Evolutionary conservation across 2,888 invertebrate species (phyloP).

Genomic region (Lumbricus terrestris): DNA sequence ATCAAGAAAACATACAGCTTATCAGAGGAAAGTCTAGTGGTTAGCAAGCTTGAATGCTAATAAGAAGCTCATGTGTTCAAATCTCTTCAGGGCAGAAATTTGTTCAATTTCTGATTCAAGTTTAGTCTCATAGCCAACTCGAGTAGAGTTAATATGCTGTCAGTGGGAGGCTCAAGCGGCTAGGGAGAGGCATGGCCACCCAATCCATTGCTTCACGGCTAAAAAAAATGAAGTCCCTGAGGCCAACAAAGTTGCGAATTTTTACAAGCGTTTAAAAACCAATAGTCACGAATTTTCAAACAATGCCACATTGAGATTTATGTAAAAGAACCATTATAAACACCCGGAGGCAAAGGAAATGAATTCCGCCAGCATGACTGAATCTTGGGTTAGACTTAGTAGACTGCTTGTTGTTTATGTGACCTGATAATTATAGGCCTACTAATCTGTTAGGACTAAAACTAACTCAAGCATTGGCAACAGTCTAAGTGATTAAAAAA

Average conservation of each 20-base stretch:
- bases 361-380: background rate
- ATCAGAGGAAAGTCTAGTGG: background rate
- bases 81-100: too few species aligned
- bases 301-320: too few species aligned
- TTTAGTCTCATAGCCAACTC: background rate
- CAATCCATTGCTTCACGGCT: background rate
- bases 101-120: too few species aligned
- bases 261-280: too few species aligned
- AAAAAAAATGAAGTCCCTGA: background rate
- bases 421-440: background rate
- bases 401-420: background rate
- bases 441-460: background rate
- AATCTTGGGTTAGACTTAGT: background rate
- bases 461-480: background rate
- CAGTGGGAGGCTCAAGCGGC: background rate
- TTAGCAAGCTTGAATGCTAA: too few species aligned
- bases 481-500: background rate
- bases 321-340: too few species aligned
- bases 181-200: background rate
- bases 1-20: background rate
- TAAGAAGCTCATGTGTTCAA: too few species aligned
- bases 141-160: background rate
- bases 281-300: too few species aligned
- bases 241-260: too few species aligned
- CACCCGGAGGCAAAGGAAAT: too few species aligned